Percentiles rank a stretch among this genome's conserved stretches.
Conservation (phyloP, 2,113 vertebrate species). For the Myiagra hebetior region DNA sequence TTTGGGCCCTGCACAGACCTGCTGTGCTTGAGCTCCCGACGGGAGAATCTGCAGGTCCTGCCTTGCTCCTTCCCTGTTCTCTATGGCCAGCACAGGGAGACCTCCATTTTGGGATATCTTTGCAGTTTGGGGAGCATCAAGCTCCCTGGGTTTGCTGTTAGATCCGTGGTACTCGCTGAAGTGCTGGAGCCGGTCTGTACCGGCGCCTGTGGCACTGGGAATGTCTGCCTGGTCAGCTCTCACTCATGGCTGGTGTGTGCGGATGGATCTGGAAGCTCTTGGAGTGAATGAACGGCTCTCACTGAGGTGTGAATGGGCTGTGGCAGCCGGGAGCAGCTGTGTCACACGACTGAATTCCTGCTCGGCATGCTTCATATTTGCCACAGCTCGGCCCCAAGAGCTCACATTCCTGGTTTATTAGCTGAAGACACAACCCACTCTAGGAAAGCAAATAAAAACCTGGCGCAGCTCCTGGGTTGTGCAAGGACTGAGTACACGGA, state of each 20-base stretch:
- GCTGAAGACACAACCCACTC: slow-evolving; percentile 44
- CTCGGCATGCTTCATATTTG: not conserved
- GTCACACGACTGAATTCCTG: slow-evolving; percentile 2
- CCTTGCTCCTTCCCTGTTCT: not conserved
- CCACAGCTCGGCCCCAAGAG: not conserved
- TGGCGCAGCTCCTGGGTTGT: not conserved
- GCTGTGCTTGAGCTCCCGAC: not conserved
- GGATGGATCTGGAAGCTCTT: not conserved
- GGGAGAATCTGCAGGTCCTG: not conserved
- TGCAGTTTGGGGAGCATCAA: not conserved
- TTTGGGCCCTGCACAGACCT: not conserved
- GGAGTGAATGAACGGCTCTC: not conserved
- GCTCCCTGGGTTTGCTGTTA: not conserved
- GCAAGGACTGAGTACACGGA: not conserved
- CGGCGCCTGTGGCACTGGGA: rapidly evolving
- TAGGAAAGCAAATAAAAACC: slow-evolving; percentile 38
- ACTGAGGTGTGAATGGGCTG: not conserved
- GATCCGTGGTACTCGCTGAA: not conserved
- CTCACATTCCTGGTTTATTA: slow-evolving; percentile 58
- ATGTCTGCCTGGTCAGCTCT: not conserved
- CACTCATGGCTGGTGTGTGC: rapidly evolving
- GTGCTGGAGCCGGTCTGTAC: not conserved
- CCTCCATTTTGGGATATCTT: not conserved
- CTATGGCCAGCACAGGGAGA: rapidly evolving
- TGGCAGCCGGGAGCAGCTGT: not conserved